Evolutionary conservation across 2,888 invertebrate species (phyloP), one percentile per base, ranked within the genome.

Genomic region (Norana najaformis): DNA sequence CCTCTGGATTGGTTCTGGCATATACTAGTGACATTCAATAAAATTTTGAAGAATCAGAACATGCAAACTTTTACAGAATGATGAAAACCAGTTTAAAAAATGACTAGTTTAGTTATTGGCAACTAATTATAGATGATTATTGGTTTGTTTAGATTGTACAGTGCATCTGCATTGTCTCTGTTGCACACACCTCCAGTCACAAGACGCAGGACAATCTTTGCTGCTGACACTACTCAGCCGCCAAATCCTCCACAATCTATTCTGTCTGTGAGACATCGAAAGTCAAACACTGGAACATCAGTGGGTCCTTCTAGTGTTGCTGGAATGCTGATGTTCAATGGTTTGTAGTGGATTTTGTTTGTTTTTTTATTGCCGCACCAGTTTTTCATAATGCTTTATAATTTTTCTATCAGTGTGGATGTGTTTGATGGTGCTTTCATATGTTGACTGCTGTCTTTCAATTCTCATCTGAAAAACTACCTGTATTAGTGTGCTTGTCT

Each of bases 101-200:
- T 47, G 47, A 47, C 20, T 23, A 23, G 47, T 11, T 47, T 47
- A 47, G 8, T 39, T 13, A 47, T 47, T 47, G 23, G 47, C 69
- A 69, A 16, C 3, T n/a, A 16, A 11, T n/a, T 69, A n/a, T 69
- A 69, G 23, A 85, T 85, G 36, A 85, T n/a, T 16, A 85, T 16
- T 85, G 85, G 5, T 85, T 85, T 85, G 13, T 36, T 85, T 37
- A 85, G 85, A 16, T 85, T 85, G 36, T 85, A 85, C 85, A 36
- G 36, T 85, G 85, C 85, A 36, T 5, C 85, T n/a, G 85, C 85
- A 13, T 85, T 85, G 85, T 36, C 85, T 85, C 8, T 85, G 20
- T n/a, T 85, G 85, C 85, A 85, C 4, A 85, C 85, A 6, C 85
- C 85, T 85, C 85, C 85, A 36, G 85, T 85, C 0, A 36, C 36